Percentiles rank a stretch among this genome's conserved stretches.
phyloP scores from a whole-genome alignment of 2,797 vertebrate genomes.

The Pitangus sulphuratus region DNA sequence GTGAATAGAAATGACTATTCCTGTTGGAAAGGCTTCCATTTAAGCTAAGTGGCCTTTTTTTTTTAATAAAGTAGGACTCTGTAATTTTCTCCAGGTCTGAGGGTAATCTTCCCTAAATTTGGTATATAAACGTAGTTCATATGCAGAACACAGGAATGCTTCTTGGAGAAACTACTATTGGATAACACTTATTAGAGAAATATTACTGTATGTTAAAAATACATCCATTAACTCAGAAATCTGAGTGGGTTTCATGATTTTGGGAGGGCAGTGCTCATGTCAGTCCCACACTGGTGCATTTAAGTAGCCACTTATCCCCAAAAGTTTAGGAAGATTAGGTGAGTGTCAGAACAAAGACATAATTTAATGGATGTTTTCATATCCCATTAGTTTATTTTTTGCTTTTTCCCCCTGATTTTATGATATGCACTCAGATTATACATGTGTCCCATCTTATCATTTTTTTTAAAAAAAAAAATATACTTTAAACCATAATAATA shows the following conservation, averaged over 20 bases:
- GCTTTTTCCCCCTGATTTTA: rapidly evolving
- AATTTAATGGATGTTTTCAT: background rate
- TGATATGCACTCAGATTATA: too few species aligned
- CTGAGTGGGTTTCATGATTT: background rate
- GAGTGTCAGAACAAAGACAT: background rate
- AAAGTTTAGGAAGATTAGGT: background rate
- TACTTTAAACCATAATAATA: background rate
- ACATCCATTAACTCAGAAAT: background rate
- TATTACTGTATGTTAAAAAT: background rate
- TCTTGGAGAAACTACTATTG: background rate
- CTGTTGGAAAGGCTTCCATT: background rate
- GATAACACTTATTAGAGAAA: background rate
- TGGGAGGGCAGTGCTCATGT: background rate
- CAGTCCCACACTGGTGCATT: too few species aligned
- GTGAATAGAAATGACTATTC: background rate
- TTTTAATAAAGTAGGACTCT: background rate
- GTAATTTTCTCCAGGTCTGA: background rate
- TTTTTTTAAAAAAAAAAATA: too few species aligned
- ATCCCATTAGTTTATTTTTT: background rate
- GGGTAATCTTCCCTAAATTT: background rate
- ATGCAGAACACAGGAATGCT: too few species aligned
- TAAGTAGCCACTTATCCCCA: background rate
- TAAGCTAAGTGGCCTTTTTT: background rate
- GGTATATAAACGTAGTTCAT: background rate
- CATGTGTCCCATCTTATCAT: background rate